Percentiles rank a stretch among this genome's conserved stretches.
phyloP scores from a whole-genome alignment of 2,888 invertebrate species.

The Brachypterus glaber region DNA sequence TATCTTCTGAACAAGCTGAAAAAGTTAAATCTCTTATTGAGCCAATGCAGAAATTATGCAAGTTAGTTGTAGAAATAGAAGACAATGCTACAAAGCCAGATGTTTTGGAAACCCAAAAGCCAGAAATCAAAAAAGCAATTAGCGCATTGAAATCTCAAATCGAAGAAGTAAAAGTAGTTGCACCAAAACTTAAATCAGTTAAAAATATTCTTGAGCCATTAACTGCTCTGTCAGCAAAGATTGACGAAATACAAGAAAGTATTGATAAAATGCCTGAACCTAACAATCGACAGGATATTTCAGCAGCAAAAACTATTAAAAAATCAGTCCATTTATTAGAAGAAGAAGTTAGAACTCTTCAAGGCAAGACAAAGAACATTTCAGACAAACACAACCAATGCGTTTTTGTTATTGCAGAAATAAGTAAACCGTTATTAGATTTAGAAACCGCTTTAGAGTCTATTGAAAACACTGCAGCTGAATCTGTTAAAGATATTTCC shows the following conservation, averaged over 20 bases:
- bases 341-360: too few species aligned
- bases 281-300: too few species aligned
- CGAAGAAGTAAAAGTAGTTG: slow-evolving; percentile 13
- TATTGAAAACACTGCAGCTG: slow-evolving; percentile 4
- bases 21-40: slow-evolving; percentile 5
- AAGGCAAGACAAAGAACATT: too few species aligned
- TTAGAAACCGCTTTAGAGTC: slow-evolving; percentile 7
- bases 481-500: slow-evolving; percentile 10
- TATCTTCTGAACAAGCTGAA: slow-evolving; percentile 3
- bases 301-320: slow-evolving; percentile 4
- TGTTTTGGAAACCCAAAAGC: slow-evolving; percentile 17
- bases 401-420: too few species aligned
- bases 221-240: slow-evolving; percentile 1
- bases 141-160: slow-evolving; percentile 17
- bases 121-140: slow-evolving; percentile 18
- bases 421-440: too few species aligned
- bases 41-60: slow-evolving; percentile 18
- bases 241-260: neutral
- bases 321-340: too few species aligned
- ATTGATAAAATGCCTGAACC: too few species aligned
- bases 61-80: slow-evolving; percentile 17
- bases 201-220: slow-evolving; percentile 3
- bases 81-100: slow-evolving; percentile 20
- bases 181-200: neutral
- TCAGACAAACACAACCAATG: too few species aligned